Base-by-base conservation (phyloP, 2,888 invertebrate genomes). In the Chydorus sphaericus region DNA sequence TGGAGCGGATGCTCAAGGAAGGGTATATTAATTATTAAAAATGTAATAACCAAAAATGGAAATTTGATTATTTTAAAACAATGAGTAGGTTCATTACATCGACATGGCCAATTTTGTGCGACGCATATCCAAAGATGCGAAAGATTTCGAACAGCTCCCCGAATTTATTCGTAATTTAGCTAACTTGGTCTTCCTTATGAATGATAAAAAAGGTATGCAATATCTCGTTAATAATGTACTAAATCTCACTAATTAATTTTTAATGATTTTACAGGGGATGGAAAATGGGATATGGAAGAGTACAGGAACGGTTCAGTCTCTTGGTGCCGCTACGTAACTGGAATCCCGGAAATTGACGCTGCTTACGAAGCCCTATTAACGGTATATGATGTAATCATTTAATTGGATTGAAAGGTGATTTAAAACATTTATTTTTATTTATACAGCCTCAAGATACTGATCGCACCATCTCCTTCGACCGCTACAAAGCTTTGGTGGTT, bases 261-360 rank as follows among this genome's bases (percentile, higher is more conserved):
- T 4, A 18, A 23, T 44, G 38, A 38, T 8, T 44, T n/a, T 16
- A 50, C 18, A 55, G 55, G 48, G 23, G 55, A 55, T 26, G 55
- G 55, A 10, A 48, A 48, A 18, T 55, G 55, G 55, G 55, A 55
- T 33, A 33, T 55, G 55, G 55, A 55, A n/a, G 55, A 55, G 26
- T 55, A 55, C 49, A 48, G 55, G 10, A 55, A 55, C 28, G 55
- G 55, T 5, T 29, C 38, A 10, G 55, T 55, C 18, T 33, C 31
- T 16, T 55, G 55, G 55, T 55, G 55, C 26, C 48, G 55, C 14
- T 55, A 55, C 36, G 48, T 49, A 14, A 55, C 55, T 5, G 48
- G 36, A 4, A 49, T 55, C 33, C 14, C 11, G 14, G 48, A 55
- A 7, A 55, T 55, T 16, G 55, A 55, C 48, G 23, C 48, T 2